Evolutionary conservation across 1,140 invertebrate genomes (phyloP).

Genomic region (Leptinotarsa texana): DNA sequence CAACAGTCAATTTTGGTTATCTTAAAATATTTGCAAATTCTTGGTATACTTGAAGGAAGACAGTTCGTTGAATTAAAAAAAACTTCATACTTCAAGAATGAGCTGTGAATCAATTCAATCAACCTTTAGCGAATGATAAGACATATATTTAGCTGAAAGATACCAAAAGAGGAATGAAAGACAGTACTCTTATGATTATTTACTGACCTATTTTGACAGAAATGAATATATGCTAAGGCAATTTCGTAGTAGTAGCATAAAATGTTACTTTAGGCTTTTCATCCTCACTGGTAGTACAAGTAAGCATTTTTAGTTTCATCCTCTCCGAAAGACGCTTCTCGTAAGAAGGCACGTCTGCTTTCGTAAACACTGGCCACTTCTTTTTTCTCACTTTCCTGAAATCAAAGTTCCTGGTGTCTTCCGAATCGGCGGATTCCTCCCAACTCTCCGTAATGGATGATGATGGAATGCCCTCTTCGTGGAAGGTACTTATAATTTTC

Average conservation of each 20-base stretch:
- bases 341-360: neutral
- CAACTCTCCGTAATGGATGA: neutral
- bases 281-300: neutral
- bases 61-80: too few relatives aligned
- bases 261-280: constrained; percentile 1
- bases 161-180: too few relatives aligned
- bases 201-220: neutral
- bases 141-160: too few relatives aligned
- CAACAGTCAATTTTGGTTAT: too few relatives aligned
- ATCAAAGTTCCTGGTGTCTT: neutral
- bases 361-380: neutral
- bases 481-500: neutral
- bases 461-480: neutral
- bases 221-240: constrained; percentile 4
- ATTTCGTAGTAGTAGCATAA: constrained; percentile 14
- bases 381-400: neutral
- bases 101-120: too few relatives aligned
- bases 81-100: too few relatives aligned
- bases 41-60: too few relatives aligned
- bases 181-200: neutral
- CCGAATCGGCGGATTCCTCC: neutral
- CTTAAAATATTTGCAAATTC: too few relatives aligned
- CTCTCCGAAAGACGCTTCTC: neutral
- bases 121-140: too few relatives aligned
- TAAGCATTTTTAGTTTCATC: neutral